These are phyloP conservation scores for Haliclystus octoradiatus DNA, from an alignment of 30 jellyfish, hydroid and myxozoan genomes.

Conservation along the genomic window DNA sequence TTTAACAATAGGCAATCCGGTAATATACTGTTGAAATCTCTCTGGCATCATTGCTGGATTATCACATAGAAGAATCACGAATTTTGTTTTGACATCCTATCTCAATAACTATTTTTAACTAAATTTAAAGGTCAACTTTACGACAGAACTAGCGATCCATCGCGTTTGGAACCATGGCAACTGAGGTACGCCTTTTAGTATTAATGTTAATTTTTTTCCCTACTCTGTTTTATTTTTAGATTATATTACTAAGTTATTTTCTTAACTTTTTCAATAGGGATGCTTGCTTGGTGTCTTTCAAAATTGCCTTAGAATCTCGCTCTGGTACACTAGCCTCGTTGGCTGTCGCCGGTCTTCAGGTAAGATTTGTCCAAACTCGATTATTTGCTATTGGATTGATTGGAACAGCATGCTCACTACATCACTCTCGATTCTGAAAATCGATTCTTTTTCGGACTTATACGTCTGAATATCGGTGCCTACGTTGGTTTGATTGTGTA, in stretches of 20 bases:
- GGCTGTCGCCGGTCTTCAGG: slow-evolving; percentile 97
- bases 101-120: no score
- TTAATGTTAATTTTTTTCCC: not conserved
- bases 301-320: slow-evolving; percentile 91
- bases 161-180: slow-evolving; percentile 69
- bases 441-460: no score
- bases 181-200: slow-evolving; percentile 39
- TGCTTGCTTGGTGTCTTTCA: slow-evolving; percentile 88
- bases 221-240: not conserved
- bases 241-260: not conserved
- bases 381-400: not conserved
- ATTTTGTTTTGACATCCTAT: no score
- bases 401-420: not conserved
- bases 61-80: no score
- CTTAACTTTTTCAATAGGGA: slow-evolving; percentile 42
- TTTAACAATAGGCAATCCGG: no score
- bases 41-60: no score
- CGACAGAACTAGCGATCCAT: slow-evolving; percentile 47
- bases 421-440: not conserved
- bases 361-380: not conserved
- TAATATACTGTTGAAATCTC: no score
- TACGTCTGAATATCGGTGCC: no score
- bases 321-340: slow-evolving; percentile 78
- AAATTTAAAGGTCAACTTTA: slow-evolving; percentile 36
- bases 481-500: no score